These are phyloP conservation scores for Periophthalmodon schlosseri DNA, from an alignment of 2,113 vertebrate species.

Conservation along the genomic window DNA sequence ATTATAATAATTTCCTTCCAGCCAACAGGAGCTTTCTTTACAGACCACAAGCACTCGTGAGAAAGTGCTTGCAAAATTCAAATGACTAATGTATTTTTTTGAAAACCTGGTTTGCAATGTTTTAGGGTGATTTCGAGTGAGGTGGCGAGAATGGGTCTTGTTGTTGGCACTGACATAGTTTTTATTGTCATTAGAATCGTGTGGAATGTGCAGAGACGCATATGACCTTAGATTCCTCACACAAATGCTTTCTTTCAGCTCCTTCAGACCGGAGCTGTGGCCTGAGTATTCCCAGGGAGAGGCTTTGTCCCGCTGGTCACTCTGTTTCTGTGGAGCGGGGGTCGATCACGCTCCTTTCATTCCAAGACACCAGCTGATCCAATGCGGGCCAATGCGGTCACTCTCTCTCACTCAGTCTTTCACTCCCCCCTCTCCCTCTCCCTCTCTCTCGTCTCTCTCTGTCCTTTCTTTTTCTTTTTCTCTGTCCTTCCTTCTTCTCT, in stretches of 20 bases:
- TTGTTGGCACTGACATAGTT: constrained; percentile 58
- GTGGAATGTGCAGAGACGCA: constrained; percentile 72
- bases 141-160: constrained; percentile 51
- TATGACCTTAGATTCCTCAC: constrained; percentile 72
- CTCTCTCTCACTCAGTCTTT: constrained; percentile 27
- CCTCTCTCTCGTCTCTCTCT: too few relatives aligned
- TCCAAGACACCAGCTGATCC: constrained; percentile 63
- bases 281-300: constrained; percentile 62
- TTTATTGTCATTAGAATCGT: constrained; percentile 56
- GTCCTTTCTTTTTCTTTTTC: too few relatives aligned
- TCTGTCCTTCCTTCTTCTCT: too few relatives aligned
- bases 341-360: constrained; percentile 63
- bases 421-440: too few relatives aligned
- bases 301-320: constrained; percentile 41
- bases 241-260: constrained; percentile 63
- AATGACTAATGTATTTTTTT: constrained; percentile 26
- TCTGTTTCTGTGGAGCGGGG: constrained; percentile 38
- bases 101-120: constrained; percentile 10
- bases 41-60: not conserved
- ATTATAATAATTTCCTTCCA: not conserved
- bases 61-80: not conserved
- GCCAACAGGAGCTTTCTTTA: not conserved
- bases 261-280: constrained; percentile 45
- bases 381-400: constrained; percentile 65
- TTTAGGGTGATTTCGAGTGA: constrained; percentile 18